Conservation (phyloP, 2,888 invertebrate species). For the Perithous albicinctus region DNA sequence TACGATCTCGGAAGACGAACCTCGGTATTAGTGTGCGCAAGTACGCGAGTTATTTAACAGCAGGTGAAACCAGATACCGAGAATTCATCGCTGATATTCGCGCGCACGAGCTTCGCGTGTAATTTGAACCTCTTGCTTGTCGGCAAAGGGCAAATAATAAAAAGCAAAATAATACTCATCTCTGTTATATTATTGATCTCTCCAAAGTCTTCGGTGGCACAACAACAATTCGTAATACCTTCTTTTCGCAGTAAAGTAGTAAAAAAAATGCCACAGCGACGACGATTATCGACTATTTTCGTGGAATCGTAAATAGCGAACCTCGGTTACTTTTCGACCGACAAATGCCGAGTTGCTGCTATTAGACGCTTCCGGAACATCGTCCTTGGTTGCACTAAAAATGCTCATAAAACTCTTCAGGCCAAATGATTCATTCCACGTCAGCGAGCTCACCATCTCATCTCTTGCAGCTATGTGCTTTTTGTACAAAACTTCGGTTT, state of each 20-base stretch:
- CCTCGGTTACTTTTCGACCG: background rate
- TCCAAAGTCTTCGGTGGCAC: background rate
- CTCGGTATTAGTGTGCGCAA: background rate
- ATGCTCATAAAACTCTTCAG: constrained; percentile 45
- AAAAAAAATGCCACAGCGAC: background rate
- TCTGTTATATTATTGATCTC: background rate
- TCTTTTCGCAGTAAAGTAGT: background rate
- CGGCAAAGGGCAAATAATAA: background rate
- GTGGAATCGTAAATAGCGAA: background rate
- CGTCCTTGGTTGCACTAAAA: constrained; percentile 23
- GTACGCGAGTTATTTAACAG: constrained; percentile 4
- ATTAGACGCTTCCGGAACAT: constrained; percentile 33
- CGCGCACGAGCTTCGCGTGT: constrained; percentile 21
- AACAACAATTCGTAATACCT: background rate
- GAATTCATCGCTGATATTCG: constrained; percentile 52
- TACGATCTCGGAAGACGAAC: background rate
- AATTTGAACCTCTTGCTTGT: constrained; percentile 43
- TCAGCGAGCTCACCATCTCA: background rate
- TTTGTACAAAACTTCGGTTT: background rate
- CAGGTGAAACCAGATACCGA: constrained; percentile 58
- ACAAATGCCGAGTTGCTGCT: background rate
- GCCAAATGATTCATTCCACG: background rate
- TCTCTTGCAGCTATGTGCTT: background rate
- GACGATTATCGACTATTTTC: constrained; percentile 21
- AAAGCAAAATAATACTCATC: too few species aligned